These are phyloP conservation scores for Coleophora deauratella DNA, from an alignment of 2,888 invertebrate genomes.

Conservation along the genomic window DNA sequence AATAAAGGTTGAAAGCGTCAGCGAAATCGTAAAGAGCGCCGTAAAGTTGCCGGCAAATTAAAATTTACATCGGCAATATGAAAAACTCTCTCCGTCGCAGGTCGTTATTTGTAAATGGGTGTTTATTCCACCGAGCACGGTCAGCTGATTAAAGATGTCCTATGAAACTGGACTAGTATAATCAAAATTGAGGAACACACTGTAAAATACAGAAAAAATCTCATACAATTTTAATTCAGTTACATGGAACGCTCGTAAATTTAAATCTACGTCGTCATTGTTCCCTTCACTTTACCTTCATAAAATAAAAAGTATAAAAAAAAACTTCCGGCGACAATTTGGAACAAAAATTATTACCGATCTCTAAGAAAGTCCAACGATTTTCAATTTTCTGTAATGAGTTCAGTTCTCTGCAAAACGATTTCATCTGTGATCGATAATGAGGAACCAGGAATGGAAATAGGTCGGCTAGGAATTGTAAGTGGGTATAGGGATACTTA, in stretches of 20 bases:
- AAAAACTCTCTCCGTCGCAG: slow-evolving; percentile 57
- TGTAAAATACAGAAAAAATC: no score
- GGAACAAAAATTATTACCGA: slow-evolving; percentile 5
- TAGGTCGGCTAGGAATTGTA: not conserved
- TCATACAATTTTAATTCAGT: slow-evolving; percentile 27
- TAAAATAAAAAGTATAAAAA: not conserved
- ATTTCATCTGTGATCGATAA: not conserved
- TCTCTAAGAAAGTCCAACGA: slow-evolving; percentile 2
- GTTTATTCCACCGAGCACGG: slow-evolving; percentile 55
- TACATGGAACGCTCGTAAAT: slow-evolving; percentile 24
- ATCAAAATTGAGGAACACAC: no score
- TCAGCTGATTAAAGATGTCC: slow-evolving; percentile 66
- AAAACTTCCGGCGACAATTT: no score
- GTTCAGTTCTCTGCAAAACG: not conserved
- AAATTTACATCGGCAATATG: slow-evolving; percentile 72
- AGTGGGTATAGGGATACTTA: no score
- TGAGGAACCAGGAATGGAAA: not conserved
- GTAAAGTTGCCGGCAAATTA: slow-evolving; percentile 70
- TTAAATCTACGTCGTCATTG: not conserved
- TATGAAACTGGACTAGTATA: slow-evolving; percentile 58
- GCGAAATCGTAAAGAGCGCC: slow-evolving; percentile 68
- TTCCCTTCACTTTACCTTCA: no score
- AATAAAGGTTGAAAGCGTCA: slow-evolving; percentile 65
- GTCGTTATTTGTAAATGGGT: slow-evolving; percentile 47
- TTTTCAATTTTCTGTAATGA: not conserved